A percentile compares a stretch with the other conserved stretches of the same genome.
Evolutionary conservation across 2,888 invertebrate species (phyloP).

Genomic region (Flexamia atlantica): DNA sequence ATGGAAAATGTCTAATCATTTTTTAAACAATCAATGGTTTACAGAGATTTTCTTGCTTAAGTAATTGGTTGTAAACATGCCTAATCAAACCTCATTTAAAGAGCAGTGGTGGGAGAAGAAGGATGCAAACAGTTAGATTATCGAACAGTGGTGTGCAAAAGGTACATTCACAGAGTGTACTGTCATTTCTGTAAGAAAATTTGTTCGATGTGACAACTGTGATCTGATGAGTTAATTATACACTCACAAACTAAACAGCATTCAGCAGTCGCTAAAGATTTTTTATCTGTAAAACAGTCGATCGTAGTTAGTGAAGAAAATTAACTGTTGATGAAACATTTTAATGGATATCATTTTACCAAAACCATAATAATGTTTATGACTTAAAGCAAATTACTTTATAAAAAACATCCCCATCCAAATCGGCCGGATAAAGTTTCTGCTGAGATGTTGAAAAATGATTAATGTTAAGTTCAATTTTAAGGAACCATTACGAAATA

Average conservation of each 20-base stretch:
- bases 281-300: neutral
- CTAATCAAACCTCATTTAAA: neutral
- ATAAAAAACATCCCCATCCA: too few species aligned
- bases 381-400: too few species aligned
- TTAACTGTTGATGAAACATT: neutral
- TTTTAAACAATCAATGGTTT: too few species aligned
- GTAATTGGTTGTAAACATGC: neutral
- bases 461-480: too few species aligned
- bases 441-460: too few species aligned
- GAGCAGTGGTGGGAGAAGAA: neutral
- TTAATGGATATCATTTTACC: too few species aligned
- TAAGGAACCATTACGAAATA: too few species aligned
- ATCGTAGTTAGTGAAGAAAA: neutral
- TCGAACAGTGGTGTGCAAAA: neutral
- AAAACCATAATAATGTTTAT: too few species aligned
- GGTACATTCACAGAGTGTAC: neutral
- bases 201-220: neutral
- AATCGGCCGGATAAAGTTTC: too few species aligned
- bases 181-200: neutral
- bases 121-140: neutral
- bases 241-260: neutral
- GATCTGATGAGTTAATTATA: neutral
- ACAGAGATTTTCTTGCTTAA: too few species aligned
- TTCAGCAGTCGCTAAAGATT: neutral
- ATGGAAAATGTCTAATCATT: too few species aligned